These are phyloP conservation scores for Parnassius glacialis DNA, from an alignment of 2,888 invertebrate species.

Conservation along the genomic window DNA sequence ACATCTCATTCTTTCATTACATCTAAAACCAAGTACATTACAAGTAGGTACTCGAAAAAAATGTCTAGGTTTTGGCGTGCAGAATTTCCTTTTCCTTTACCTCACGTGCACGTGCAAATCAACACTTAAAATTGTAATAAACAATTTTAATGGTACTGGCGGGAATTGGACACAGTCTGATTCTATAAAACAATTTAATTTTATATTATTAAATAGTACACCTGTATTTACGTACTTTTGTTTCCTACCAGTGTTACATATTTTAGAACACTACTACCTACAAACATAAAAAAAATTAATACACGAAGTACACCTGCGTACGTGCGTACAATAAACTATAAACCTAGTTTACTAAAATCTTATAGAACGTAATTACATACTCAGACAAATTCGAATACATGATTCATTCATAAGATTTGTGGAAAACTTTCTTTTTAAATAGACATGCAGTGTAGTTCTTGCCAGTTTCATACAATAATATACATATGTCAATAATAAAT, in stretches of 20 bases:
- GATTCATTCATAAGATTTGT: constrained; percentile 24
- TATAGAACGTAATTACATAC: constrained; percentile 22
- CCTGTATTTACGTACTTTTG: background rate
- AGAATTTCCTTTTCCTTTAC: no score
- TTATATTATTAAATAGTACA: no score
- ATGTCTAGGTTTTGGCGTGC: no score
- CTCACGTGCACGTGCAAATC: no score
- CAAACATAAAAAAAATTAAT: background rate
- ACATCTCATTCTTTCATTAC: no score
- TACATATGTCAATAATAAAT: no score
- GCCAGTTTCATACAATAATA: background rate
- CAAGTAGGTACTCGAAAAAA: no score
- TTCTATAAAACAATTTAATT: no score
- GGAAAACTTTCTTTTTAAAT: constrained; percentile 24
- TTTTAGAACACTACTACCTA: background rate
- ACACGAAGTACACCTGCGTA: constrained; percentile 5
- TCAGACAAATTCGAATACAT: constrained; percentile 24
- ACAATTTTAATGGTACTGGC: no score
- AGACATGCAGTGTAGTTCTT: background rate
- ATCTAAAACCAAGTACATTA: no score
- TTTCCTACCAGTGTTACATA: constrained; percentile 1
- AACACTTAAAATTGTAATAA: no score
- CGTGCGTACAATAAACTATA: constrained; percentile 20
- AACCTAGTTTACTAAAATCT: constrained; percentile 27
- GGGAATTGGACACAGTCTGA: no score